A percentile compares a stretch with the other conserved stretches of the same genome.
Conservation (phyloP, 2,888 invertebrate genomes). For the Eurytoma adleriae region DNA sequence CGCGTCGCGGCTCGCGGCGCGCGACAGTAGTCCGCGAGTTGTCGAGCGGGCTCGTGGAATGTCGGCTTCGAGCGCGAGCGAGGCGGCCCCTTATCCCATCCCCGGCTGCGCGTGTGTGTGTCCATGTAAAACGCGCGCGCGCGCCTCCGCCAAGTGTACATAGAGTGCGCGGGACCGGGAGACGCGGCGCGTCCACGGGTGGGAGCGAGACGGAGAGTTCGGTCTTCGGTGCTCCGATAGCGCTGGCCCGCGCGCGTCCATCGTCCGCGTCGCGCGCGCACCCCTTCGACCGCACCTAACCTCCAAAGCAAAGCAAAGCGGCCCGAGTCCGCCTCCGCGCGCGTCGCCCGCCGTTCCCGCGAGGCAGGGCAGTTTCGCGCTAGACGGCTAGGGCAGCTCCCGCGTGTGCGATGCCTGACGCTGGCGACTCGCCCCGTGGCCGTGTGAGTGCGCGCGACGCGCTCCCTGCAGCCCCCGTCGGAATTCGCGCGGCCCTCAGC, state of each 20-base stretch:
- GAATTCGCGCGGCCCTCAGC: too few relatives aligned
- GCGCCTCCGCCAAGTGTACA: not conserved
- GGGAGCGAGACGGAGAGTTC: not conserved
- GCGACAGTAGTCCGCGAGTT: not conserved
- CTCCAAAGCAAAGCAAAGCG: conserved; percentile 18
- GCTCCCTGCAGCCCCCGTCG: not conserved
- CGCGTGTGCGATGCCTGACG: not conserved
- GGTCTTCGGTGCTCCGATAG: not conserved
- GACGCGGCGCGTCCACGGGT: not conserved
- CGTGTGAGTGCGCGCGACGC: not conserved
- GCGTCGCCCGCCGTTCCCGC: not conserved
- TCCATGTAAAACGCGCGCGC: not conserved
- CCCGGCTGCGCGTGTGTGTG: not conserved
- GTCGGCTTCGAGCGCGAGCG: too few relatives aligned
- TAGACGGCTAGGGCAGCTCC: not conserved
- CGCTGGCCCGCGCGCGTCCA: conserved; percentile 13
- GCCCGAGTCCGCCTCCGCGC: too few relatives aligned
- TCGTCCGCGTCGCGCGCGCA: conserved; percentile 41
- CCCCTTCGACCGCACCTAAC: conserved; percentile 26
- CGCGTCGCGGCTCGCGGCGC: not conserved
- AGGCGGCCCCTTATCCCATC: not conserved
- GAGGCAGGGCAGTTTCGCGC: not conserved
- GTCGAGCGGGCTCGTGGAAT: too few relatives aligned
- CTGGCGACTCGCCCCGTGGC: not conserved
- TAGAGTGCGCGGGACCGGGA: not conserved